Evolutionary conservation across 2,113 vertebrate species (phyloP).

Genomic region (Seriola rivoliana): DNA sequence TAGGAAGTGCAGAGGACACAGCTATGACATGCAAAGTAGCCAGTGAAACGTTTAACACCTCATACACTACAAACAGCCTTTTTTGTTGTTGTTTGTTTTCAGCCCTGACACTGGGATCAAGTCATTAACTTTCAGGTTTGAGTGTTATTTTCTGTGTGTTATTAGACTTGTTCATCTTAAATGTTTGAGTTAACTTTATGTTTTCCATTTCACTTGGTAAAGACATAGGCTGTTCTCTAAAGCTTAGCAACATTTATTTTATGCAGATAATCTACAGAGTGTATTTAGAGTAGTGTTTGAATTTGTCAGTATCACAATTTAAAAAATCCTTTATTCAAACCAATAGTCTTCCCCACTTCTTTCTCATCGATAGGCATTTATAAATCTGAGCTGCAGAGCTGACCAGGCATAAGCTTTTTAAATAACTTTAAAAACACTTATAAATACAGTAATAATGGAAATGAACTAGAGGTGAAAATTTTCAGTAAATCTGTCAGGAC

Average conservation of each 20-base stretch:
- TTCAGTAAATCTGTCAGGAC: constrained; percentile 48
- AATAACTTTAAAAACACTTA: constrained; percentile 12
- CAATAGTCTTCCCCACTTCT: neutral
- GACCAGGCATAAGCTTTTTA: neutral
- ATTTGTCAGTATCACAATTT: neutral
- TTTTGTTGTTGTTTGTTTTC: no score
- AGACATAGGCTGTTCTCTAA: neutral
- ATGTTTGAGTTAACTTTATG: neutral
- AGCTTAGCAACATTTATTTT: neutral
- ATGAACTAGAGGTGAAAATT: neutral
- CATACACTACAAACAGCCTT: neutral
- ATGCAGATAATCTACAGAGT: neutral
- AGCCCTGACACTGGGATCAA: constrained; percentile 16
- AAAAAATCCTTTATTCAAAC: neutral
- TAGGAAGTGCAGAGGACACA: constrained; percentile 59
- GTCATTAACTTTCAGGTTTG: constrained; percentile 20
- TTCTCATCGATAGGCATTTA: neutral
- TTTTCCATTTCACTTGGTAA: neutral
- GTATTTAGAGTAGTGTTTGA: neutral
- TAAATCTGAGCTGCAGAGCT: neutral
- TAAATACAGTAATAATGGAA: neutral
- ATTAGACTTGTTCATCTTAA: neutral
- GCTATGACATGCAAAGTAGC: constrained; percentile 40
- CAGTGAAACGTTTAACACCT: constrained; percentile 16
- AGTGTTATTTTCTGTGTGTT: neutral